Base-by-base conservation (phyloP, 1,140 invertebrate species). In the Drosophila fuyamai region DNA sequence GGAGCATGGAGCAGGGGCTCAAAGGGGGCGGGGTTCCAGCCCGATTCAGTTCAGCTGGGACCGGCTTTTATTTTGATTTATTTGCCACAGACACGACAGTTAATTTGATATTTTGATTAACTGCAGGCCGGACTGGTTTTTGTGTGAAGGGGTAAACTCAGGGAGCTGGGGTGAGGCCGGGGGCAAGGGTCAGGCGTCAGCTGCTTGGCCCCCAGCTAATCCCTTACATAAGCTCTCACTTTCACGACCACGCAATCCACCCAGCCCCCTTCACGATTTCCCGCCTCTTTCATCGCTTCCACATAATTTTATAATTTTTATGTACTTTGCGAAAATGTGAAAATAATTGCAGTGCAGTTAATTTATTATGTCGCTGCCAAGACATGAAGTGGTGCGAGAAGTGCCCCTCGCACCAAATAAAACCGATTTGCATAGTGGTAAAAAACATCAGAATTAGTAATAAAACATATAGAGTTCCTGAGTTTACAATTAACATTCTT, bases 101-200 rank as follows among this genome's bases (percentile, higher is more conserved):
- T 91, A 91, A 91, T 91, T 91, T 91, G 88, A 91, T 91, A 91
- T 91, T 91, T 91, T 91, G 88, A 91, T 91, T 91, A 91, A 91
- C 88, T 91, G 88, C 82, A 88, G 74, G 51, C 74, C 36, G 48
- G 61, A 54, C 56, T 60, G 44, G 62, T 66, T 76, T 76, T 76
- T 59, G 32, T 32, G 32, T 23, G 36, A 27, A 56, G 58, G 63
- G 67, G 18, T 29, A 53, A 68, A 43, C 47, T 35, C 18, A 36
- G 29, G 13, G 9, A 9, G 9, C 35, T 32, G 2, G 46, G 46
- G 9, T 59, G 40, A 56, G 23, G 14, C 10, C 35, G 75, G 16
- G 48, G 55, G 23, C 59, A 68, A 38, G 74, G 79, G 79, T 78
- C 75, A 86, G 48, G 43, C 73, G 46, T 62, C 79, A 72, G 74